Conservation (phyloP, 2,797 vertebrate species). For the Rhabdomys pumilio region DNA sequence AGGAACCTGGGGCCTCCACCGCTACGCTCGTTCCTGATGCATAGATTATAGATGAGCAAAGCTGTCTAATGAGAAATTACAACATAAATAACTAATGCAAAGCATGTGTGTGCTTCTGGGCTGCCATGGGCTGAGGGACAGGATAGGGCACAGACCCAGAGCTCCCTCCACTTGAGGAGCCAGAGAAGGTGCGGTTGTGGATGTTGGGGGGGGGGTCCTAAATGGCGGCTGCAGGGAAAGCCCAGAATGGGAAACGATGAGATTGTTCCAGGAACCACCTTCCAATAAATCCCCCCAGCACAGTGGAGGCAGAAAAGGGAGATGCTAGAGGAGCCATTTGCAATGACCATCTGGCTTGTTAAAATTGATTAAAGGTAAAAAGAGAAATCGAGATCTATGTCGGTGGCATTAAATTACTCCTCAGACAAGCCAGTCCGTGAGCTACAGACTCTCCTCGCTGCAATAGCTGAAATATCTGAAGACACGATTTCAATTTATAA, state of each 20-base stretch:
- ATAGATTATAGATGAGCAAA: constrained; percentile 71
- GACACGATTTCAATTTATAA: constrained; percentile 73
- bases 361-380: constrained; percentile 84
- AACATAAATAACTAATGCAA: constrained; percentile 55
- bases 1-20: constrained; percentile 12
- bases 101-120: neutral
- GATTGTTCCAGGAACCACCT: constrained; percentile 60
- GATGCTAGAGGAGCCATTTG: constrained; percentile 62
- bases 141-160: neutral
- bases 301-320: constrained; percentile 65
- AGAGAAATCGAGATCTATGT: constrained; percentile 75
- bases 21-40: constrained; percentile 44
- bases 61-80: constrained; percentile 49
- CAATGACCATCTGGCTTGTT: constrained; percentile 83
- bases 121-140: neutral
- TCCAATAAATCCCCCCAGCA: constrained; percentile 71
- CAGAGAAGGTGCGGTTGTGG: neutral
- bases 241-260: constrained; percentile 35
- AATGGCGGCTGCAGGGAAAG: constrained; percentile 18
- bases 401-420: constrained; percentile 72
- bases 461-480: constrained; percentile 67
- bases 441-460: constrained; percentile 41
- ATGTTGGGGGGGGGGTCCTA: neutral
- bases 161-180: neutral
- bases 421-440: constrained; percentile 55